Conservation (phyloP, 2,113 vertebrate genomes). For the Leuciscus idus region DNA sequence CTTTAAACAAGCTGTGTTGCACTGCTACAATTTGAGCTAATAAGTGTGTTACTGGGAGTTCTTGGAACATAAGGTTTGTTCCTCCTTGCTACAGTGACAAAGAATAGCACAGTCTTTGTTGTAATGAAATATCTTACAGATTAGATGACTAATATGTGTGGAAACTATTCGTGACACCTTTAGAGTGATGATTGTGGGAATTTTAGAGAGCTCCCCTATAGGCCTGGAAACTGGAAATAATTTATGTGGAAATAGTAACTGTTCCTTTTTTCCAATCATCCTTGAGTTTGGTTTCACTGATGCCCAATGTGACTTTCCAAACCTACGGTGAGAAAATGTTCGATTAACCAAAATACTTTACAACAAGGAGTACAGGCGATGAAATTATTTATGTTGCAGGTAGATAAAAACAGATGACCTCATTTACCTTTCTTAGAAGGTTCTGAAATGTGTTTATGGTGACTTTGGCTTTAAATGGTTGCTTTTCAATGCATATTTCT, state of each 20-base stretch:
- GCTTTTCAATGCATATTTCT: background rate
- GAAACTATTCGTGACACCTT: constrained; percentile 1
- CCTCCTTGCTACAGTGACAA: background rate
- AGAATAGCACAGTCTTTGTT: background rate
- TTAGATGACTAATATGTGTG: constrained; percentile 1
- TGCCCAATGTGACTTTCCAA: background rate
- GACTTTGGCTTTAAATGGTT: background rate
- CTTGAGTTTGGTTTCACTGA: background rate
- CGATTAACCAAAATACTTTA: background rate
- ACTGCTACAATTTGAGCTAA: constrained; percentile 18
- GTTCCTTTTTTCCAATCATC: background rate
- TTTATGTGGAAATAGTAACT: background rate
- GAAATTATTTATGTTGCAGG: background rate
- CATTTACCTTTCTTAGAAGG: background rate
- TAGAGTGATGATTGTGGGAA: background rate
- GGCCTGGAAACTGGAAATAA: background rate
- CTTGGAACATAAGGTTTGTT: background rate
- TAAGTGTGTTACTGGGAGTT: background rate
- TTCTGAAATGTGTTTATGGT: background rate
- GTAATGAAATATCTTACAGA: background rate
- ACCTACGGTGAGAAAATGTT: background rate
- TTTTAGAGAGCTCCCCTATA: background rate
- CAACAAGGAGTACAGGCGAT: background rate
- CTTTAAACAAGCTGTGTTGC: constrained; percentile 17
- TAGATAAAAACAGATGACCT: background rate